A percentile compares a stretch with the other conserved stretches of the same genome.
Evolutionary conservation across 2,113 vertebrate genomes (phyloP).

Genomic region (Hippocampus comes): DNA sequence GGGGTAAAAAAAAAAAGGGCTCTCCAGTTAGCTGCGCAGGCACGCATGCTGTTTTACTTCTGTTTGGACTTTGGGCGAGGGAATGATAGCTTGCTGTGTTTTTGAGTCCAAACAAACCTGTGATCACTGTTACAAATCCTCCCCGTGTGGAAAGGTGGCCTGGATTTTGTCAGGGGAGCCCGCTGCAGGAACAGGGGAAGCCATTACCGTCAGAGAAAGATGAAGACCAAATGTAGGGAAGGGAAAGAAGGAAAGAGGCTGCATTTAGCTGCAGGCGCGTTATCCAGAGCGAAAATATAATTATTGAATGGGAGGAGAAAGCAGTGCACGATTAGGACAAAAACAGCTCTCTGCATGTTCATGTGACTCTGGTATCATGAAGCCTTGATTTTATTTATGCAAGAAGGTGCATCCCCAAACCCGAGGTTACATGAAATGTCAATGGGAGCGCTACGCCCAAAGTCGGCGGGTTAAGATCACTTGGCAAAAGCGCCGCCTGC

Average conservation of each 20-base stretch:
- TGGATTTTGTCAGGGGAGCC: conserved; percentile 42
- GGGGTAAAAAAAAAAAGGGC: conserved; percentile 9
- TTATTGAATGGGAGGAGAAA: conserved; percentile 28
- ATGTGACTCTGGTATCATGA: conserved; percentile 21
- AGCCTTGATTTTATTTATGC: conserved; percentile 35
- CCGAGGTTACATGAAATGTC: conserved; percentile 22
- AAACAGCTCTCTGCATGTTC: conserved; percentile 18
- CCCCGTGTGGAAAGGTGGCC: conserved; percentile 21
- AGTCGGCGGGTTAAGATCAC: conserved; percentile 20
- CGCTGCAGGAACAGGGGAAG: conserved; percentile 58
- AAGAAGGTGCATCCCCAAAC: conserved; percentile 8
- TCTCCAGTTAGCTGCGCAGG: conserved; percentile 9
- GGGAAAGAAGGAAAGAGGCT: background rate
- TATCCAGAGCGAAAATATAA: conserved; percentile 43
- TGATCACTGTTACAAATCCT: conserved; percentile 31
- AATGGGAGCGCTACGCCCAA: conserved; percentile 9
- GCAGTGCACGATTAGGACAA: conserved; percentile 7
- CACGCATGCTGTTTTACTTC: conserved; percentile 7
- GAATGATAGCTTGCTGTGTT: background rate
- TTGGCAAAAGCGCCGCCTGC: background rate
- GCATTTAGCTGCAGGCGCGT: conserved; percentile 25
- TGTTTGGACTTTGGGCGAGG: background rate
- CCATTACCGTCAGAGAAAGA: background rate
- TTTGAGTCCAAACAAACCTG: conserved; percentile 22
- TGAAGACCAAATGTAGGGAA: conserved; percentile 46